Percentiles rank a stretch among this genome's conserved stretches.
These are phyloP conservation scores for Agriopis marginaria DNA, from an alignment of 2,888 invertebrate genomes.

Conservation along the genomic window DNA sequence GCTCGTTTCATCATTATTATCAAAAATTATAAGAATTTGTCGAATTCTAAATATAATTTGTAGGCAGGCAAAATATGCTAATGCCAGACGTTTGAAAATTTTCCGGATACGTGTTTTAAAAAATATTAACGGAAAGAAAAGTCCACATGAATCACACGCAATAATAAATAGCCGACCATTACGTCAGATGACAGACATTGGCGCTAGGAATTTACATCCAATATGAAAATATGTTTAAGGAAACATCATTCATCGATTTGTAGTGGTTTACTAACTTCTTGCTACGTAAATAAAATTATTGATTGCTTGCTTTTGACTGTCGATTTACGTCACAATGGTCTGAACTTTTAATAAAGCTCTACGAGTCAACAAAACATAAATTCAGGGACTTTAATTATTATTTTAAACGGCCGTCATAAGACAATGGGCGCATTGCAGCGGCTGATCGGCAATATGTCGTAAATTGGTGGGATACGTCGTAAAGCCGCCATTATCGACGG, in stretches of 20 bases:
- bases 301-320: neutral
- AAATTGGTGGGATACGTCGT: constrained; percentile 79
- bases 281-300: neutral
- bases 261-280: constrained; percentile 20
- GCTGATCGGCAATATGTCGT: constrained; percentile 79
- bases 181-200: constrained; percentile 39
- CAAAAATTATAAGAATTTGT: neutral
- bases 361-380: neutral
- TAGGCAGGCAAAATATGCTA: constrained; percentile 12
- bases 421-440: constrained; percentile 65
- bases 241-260: constrained; percentile 30
- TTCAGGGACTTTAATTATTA: constrained; percentile 7
- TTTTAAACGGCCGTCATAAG: constrained; percentile 43
- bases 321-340: neutral
- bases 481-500: constrained; percentile 79
- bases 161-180: constrained; percentile 38
- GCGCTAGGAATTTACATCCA: constrained; percentile 28
- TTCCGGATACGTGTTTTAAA: constrained; percentile 39
- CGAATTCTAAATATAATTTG: constrained; percentile 13
- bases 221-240: constrained; percentile 33
- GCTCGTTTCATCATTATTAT: constrained; percentile 7
- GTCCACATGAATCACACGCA: constrained; percentile 23
- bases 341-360: too few species aligned
- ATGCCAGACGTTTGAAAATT: constrained; percentile 10
- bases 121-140: constrained; percentile 35